Evolutionary conservation across 2,888 invertebrate species (phyloP), one percentile per base, ranked within the genome.

Genomic region (Orthosia incerta): DNA sequence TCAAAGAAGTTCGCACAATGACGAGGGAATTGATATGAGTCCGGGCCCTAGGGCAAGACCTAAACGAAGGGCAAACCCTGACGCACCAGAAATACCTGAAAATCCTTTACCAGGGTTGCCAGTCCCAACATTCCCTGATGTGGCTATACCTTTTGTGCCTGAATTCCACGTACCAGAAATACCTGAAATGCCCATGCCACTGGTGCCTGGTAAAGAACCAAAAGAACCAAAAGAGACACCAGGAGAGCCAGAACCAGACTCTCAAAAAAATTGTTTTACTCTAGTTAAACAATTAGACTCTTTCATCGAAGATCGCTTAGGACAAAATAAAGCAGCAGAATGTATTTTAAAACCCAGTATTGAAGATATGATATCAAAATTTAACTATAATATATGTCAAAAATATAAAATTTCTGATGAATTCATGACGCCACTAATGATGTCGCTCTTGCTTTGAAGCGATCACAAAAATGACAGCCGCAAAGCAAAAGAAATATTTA

Each of bases 101-200:
- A 31, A 51, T 45, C 84, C 80, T 4, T 31, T 83, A 26, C 80
- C 80, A 51, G 80, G 80, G 2, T 26, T 83, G 15, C 80, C 80
- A 53, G 12, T 69, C 0, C 80, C 80, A 9, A 61, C 23, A 13
- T 48, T 71, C 39, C 80, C 80, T 45, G 80, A 81, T 62, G 80
- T 83, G 12, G 56, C 80, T 23, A 59, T 83, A 26, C 80, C 80
- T 1, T 53, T 81, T 48, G 75, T 83, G 9, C 80, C 80, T 20
- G 80, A 81, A 16, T 12, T 83, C 2, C 80, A 80, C 0, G 0
- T 53, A n/a, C 75, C 80, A 15, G 67, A 55, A 20, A 9, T 59
- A n/a, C 75, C 80, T 0, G 80, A 81, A 57, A 9, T 79, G 20
- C 84, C 80, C 3, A 26, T 64, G 31, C 80, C 83, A 13, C 15